These are phyloP conservation scores for Pangasius mekongensis DNA, from an alignment of 2,797 vertebrate species.

Conservation along the genomic window DNA sequence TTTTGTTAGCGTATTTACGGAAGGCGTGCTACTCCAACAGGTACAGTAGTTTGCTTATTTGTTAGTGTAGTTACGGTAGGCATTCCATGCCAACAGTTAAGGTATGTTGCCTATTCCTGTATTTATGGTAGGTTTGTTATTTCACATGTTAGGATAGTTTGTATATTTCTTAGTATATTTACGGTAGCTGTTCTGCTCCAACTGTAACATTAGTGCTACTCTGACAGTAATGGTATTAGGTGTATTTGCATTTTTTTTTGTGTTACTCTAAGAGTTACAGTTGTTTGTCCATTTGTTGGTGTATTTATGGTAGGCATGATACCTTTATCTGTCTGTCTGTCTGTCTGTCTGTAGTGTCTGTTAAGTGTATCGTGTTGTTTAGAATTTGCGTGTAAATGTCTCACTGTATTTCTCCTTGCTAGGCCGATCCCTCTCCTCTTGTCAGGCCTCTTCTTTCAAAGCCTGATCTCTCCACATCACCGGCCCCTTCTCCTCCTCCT, in stretches of 20 bases:
- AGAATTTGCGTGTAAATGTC: neutral
- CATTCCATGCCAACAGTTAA: neutral
- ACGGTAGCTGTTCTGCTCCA: neutral
- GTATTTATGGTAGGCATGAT: neutral
- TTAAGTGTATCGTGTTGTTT: neutral
- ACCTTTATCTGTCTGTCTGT: conserved; percentile 3
- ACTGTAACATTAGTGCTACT: neutral
- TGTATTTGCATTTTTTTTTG: neutral
- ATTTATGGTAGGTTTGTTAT: too few species aligned
- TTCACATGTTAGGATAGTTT: too few species aligned
- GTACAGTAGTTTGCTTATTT: neutral
- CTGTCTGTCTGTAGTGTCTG: conserved; percentile 4
- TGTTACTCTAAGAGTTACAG: neutral
- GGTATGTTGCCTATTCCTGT: neutral
- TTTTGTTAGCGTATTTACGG: neutral
- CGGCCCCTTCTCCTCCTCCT: conserved; percentile 42
- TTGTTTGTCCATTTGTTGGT: neutral
- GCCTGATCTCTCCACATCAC: conserved; percentile 7
- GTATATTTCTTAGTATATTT: neutral
- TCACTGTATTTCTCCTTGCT: conserved; percentile 62
- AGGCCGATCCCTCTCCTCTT: conserved; percentile 59
- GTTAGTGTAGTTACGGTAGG: neutral
- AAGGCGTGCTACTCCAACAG: neutral
- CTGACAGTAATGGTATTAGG: neutral
- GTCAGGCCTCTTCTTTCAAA: neutral